phyloP scores from a whole-genome alignment of 1,140 invertebrate genomes.

The Drosophila yakuba region DNA sequence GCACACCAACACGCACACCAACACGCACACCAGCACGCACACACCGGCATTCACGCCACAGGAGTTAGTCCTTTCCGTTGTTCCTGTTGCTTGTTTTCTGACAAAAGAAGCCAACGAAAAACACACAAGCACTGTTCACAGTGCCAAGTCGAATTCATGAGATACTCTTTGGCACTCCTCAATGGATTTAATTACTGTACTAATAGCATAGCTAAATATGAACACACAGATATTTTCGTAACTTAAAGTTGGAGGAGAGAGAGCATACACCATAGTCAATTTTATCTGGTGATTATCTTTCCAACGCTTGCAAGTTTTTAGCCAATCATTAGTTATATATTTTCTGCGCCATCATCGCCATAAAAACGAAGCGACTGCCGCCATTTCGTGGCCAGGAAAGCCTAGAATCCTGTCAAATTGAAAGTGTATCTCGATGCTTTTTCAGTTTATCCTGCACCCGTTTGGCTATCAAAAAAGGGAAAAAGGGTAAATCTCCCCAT shows the following conservation, averaged over 20 bases:
- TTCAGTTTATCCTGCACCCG: conserved; percentile 13
- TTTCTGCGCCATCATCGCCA: conserved; percentile 13
- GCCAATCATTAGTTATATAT: conserved; percentile 5
- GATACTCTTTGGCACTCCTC: not conserved
- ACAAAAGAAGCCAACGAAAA: conserved; percentile 13
- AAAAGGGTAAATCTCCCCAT: conserved; percentile 1
- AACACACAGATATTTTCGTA: too few species aligned
- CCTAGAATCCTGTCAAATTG: conserved; percentile 25
- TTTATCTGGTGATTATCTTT: not conserved
- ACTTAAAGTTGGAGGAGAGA: too few species aligned
- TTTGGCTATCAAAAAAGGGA: not conserved
- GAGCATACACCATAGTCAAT: too few species aligned
- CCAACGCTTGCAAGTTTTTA: not conserved
- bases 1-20: conserved; percentile 9
- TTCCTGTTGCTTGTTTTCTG: conserved; percentile 30
- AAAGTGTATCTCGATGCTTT: conserved; percentile 27
- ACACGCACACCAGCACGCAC: not conserved
- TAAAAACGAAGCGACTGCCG: not conserved
- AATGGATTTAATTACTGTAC: too few species aligned
- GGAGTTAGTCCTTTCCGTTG: conserved; percentile 30
- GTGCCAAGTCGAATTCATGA: not conserved
- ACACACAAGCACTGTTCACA: not conserved
- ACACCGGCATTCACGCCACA: conserved; percentile 20
- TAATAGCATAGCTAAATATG: too few species aligned
- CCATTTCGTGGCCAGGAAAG: not conserved